Base-by-base conservation (phyloP, 2,888 invertebrate species). In the Apotomis turbidana region DNA sequence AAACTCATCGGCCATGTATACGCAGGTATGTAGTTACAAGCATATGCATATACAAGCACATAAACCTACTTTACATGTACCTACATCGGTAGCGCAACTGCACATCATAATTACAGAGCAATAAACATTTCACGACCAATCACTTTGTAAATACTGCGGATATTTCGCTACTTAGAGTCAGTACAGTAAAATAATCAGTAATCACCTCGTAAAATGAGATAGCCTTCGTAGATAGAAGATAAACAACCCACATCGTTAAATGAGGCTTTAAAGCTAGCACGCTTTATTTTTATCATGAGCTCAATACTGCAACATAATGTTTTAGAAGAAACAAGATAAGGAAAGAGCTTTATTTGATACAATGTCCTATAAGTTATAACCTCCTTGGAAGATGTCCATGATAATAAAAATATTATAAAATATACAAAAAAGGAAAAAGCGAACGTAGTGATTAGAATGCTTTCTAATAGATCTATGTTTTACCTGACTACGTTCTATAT, bases 111-210 rank as follows among this genome's bases (percentile, higher is more conserved):
- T 63, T 58, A 70, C 51, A 15, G 62, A 44, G 71, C 51, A 57
- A 58, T 71, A 68, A 68, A 71, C 13, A 57, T 57, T 67, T 71
- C 61, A 71, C 44, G 71, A 68, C 67, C 67, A 61, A 68, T 71
- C 55, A 62, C 62, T 62, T 67, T 27, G 66, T 60, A 71, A 67
- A 67, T 55, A 58, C 67, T 46, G 46, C 66, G 15, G 60, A 67
- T 51, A 67, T 57, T 71, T 46, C 64, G 67, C 67, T 71, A 68
- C 71, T 68, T 67, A 55, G 27, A 55, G 46, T 46, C 3, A 55
- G 51, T 44, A 62, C 57, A 62, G 60, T 55, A 49, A 67, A 67
- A 67, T 71, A 51, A 71, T 71, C 71, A 62, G 71, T 71, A 62
- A 71, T 71, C 60, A 57, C 61, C 61, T 71, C 71, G 61, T 71